phyloP scores from a whole-genome alignment of 2,113 vertebrate genomes.

The Burhinus oedicnemus region DNA sequence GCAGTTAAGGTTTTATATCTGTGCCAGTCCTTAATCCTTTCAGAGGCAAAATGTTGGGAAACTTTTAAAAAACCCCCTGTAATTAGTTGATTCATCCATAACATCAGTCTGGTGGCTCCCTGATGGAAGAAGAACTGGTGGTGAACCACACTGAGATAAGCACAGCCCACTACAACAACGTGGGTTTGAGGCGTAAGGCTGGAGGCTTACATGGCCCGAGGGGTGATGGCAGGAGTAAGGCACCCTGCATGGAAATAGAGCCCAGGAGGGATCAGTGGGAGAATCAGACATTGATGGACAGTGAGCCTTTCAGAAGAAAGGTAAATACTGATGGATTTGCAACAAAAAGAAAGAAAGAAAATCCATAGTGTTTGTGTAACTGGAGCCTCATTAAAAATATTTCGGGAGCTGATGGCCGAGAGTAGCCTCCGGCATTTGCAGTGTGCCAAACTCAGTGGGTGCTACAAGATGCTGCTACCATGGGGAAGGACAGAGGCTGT shows the following conservation, averaged over 20 bases:
- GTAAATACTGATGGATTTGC: not conserved
- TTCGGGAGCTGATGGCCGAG: not conserved
- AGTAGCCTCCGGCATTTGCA: not conserved
- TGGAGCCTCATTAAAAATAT: not conserved
- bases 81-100: not conserved
- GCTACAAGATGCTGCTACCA: not conserved
- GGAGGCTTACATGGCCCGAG: fast-evolving
- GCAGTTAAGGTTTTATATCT: not conserved
- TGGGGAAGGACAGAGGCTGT: not conserved
- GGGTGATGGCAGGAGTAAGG: not conserved
- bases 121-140: not conserved
- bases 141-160: not conserved
- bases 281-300: not conserved
- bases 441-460: not conserved
- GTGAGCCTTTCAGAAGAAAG: not conserved
- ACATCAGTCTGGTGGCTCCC: not conserved
- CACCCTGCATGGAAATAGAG: not conserved
- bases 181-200: not conserved
- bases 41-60: not conserved
- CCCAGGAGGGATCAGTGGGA: not conserved
- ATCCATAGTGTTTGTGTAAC: fast-evolving
- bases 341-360: not conserved
- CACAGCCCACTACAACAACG: not conserved
- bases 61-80: not conserved
- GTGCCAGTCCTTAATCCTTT: not conserved